These are phyloP conservation scores for Bicyclus anynana DNA, from an alignment of 1,140 invertebrate genomes.

Conservation along the genomic window DNA sequence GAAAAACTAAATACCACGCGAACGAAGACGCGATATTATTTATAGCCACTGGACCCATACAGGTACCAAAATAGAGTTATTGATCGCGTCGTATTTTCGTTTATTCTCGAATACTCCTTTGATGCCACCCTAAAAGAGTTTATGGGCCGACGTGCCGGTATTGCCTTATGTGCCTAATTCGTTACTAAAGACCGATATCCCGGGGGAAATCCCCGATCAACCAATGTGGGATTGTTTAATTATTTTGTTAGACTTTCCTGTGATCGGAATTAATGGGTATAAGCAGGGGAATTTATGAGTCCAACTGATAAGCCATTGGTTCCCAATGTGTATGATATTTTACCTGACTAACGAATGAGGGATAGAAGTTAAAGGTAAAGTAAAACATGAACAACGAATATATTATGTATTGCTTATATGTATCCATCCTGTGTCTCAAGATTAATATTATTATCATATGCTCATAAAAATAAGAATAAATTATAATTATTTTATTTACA, in stretches of 20 bases:
- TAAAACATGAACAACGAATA: no score
- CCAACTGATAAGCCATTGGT: conserved; percentile 8
- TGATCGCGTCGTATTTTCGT: conserved; percentile 11
- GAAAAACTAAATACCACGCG: no score
- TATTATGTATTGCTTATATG: no score
- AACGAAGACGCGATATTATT: no score
- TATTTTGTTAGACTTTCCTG: conserved; percentile 56
- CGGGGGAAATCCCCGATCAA: conserved; percentile 45
- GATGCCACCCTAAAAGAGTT: conserved; percentile 31
- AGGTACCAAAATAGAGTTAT: not conserved
- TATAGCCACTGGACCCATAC: not conserved
- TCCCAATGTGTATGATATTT: not conserved
- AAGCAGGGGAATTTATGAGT: conserved; percentile 50
- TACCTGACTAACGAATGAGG: no score
- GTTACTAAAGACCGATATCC: conserved; percentile 42
- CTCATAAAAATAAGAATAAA: no score
- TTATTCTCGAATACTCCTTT: conserved; percentile 29
- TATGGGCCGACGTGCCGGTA: conserved; percentile 32
- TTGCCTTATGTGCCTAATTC: conserved; percentile 52
- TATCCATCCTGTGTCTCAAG: no score
- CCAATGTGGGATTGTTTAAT: conserved; percentile 66
- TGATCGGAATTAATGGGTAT: conserved; percentile 64
- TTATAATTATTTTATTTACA: no score
- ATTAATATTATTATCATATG: no score
- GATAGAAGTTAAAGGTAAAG: no score